Evolutionary conservation across 53 echinoderm and acorn worm genomes (phyloP), one percentile per base, ranked within the genome.

Genomic region (Apostichopus leukothele): DNA sequence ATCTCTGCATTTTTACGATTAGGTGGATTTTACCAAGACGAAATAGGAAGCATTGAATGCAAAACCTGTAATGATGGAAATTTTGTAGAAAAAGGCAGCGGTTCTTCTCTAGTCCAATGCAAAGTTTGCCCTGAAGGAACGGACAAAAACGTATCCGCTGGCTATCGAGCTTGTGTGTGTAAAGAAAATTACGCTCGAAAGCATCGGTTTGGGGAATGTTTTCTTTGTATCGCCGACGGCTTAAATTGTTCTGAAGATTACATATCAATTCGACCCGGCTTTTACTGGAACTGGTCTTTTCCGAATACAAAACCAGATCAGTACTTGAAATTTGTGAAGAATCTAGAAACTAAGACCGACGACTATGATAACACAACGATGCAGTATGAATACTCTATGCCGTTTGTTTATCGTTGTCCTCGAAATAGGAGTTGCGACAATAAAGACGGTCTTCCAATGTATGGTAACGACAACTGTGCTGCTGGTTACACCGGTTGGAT

Each of bases 201-300:
- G 27, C 23, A 76, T 76, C 76, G 75, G 7, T 75, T 75, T 23
- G 75, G 25, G 18, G n/a, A 18, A 1, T 75, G 75, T 23, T 23
- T 7, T 7, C 25, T 75, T n/a, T 75, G 76, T 25, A 39, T 25
- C 51, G 27, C 11, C 6, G 76, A 76, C 4, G 76, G 76, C 11
- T 50, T 76, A 8, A 76, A 76, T 50, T 76, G 76, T 20, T 76
- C 76, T 12, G 0, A 76, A 8, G 76, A 76, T 26, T 22, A 76
- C 76, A 76, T 8, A 5, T 9, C 76, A 8, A 39, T 76, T 16
- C 12, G 4, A 19, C 76, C 76, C 11, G 76, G 76, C 11, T 76
- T 9, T 76, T 76, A 76, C 25, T 76, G 76, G 76, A 76, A 76
- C 76, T 76, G 76, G 76, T 76, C 76, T 76, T 76, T 76, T 76